These are phyloP conservation scores for Vanessa tameamea DNA, from an alignment of 1,140 invertebrate species.

Conservation along the genomic window DNA sequence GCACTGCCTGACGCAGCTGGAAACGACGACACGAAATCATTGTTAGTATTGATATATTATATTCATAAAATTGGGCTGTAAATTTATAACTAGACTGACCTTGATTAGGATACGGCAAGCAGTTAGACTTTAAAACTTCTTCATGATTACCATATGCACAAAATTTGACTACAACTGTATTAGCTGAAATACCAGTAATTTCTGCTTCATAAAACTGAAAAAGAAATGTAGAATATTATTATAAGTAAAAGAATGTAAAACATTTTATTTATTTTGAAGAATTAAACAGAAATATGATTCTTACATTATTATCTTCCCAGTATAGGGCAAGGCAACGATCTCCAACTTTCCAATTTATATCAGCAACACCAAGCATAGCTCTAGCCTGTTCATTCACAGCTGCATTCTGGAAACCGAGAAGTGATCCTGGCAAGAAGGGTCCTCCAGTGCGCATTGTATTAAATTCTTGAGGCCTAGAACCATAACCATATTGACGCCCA, in stretches of 20 bases:
- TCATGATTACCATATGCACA: constrained; percentile 94
- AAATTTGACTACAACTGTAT: constrained; percentile 92
- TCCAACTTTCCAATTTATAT: constrained; percentile 86
- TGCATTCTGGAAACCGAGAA: constrained; percentile 83
- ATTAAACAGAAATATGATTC: constrained; percentile 3
- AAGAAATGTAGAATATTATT: constrained; percentile 26
- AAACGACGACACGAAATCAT: too few species aligned
- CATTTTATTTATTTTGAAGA: not conserved
- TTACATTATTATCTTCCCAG: constrained; percentile 94
- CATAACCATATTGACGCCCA: constrained; percentile 60
- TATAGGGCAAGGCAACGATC: constrained; percentile 93
- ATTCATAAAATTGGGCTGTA: too few species aligned
- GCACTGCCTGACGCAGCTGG: constrained; percentile 29
- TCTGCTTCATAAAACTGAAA: constrained; percentile 92
- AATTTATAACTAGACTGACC: constrained; percentile 46
- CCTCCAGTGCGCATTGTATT: constrained; percentile 56
- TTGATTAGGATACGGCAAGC: constrained; percentile 83
- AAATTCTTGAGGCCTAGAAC: constrained; percentile 63
- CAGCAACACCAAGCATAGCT: constrained; percentile 76
- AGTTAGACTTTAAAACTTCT: constrained; percentile 90
- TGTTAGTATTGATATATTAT: too few species aligned
- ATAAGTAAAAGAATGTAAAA: not conserved
- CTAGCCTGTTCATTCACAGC: constrained; percentile 83
- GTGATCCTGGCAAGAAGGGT: constrained; percentile 81
- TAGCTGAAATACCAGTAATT: constrained; percentile 88